A percentile compares a stretch with the other conserved stretches of the same genome.
Evolutionary conservation across 2,113 vertebrate species (phyloP).

Genomic region (Cryptomyrus ogoouensis): DNA sequence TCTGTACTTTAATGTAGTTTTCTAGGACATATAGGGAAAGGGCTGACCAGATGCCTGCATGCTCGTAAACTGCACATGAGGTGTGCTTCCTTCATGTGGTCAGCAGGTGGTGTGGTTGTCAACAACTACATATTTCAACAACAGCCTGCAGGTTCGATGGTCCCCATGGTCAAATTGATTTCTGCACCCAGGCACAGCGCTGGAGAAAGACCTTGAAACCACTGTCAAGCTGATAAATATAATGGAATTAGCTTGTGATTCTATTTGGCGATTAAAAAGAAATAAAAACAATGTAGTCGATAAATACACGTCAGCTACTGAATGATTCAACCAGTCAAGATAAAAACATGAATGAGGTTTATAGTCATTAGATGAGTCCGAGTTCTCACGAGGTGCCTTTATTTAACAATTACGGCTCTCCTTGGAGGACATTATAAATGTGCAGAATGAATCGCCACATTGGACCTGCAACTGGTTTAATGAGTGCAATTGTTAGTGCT

Average conservation of each 20-base stretch:
- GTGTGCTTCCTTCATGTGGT: not conserved
- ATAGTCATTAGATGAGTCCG: not conserved
- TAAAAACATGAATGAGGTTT: not conserved
- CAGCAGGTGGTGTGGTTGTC: not conserved
- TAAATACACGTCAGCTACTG: not conserved
- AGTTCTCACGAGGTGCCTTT: not conserved
- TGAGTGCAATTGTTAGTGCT: not conserved
- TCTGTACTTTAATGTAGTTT: not conserved
- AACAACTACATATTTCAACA: not conserved
- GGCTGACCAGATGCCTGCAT: not conserved
- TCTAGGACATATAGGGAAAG: not conserved
- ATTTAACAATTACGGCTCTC: not conserved
- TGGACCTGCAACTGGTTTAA: not conserved
- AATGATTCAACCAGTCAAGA: not conserved
- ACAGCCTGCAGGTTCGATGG: not conserved
- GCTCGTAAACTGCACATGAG: not conserved
- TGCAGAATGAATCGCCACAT: not conserved
- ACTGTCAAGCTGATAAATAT: not conserved
- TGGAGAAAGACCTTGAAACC: not conserved
- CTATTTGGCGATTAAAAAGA: not conserved
- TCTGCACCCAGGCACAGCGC: not conserved
- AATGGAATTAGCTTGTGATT: not conserved
- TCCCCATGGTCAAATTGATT: not conserved
- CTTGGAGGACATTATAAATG: not conserved
- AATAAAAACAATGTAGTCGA: not conserved